Conservation (phyloP, 2,888 invertebrate species). For the Caprella mutica region DNA sequence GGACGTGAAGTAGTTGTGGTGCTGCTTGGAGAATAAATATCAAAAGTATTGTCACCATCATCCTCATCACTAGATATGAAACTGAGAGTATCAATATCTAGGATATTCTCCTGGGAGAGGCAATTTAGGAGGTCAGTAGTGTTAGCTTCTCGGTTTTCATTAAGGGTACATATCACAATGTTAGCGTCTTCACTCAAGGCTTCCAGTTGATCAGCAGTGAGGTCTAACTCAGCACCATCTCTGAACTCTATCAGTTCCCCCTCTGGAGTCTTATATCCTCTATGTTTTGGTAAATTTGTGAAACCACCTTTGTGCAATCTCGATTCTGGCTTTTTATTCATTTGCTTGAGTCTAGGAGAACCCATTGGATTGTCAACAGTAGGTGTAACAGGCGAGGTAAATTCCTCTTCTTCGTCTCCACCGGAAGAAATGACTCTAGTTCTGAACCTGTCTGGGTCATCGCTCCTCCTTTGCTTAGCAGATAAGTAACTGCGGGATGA, state of each 20-base stretch:
- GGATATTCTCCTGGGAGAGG: constrained; percentile 45
- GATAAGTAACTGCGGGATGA: constrained; percentile 40
- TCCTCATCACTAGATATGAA: constrained; percentile 50
- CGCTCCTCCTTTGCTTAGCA: constrained; percentile 54
- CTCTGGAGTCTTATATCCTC: not conserved
- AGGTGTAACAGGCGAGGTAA: constrained; percentile 3
- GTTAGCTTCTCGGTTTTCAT: constrained; percentile 41
- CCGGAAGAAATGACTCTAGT: constrained; percentile 50
- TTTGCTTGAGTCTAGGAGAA: constrained; percentile 44
- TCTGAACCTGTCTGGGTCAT: constrained; percentile 60
- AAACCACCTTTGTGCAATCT: not conserved
- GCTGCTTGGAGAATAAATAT: constrained; percentile 35
- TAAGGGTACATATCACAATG: constrained; percentile 47
- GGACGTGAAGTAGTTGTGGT: constrained; percentile 39
- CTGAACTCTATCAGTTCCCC: constrained; percentile 23
- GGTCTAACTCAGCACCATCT: constrained; percentile 26
- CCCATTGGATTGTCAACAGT: constrained; percentile 5
- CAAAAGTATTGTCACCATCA: constrained; percentile 9
- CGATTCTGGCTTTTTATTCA: constrained; percentile 53
- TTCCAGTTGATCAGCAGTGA: constrained; percentile 42
- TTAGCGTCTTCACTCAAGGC: constrained; percentile 49
- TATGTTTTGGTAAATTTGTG: constrained; percentile 36
- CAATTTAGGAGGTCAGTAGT: constrained; percentile 38
- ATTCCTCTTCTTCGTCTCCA: constrained; percentile 8
- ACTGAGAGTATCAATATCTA: constrained; percentile 55